Evolutionary conservation across 2,113 vertebrate genomes (phyloP), one percentile per base, ranked within the genome.

Genomic region (Aythya baeri): DNA sequence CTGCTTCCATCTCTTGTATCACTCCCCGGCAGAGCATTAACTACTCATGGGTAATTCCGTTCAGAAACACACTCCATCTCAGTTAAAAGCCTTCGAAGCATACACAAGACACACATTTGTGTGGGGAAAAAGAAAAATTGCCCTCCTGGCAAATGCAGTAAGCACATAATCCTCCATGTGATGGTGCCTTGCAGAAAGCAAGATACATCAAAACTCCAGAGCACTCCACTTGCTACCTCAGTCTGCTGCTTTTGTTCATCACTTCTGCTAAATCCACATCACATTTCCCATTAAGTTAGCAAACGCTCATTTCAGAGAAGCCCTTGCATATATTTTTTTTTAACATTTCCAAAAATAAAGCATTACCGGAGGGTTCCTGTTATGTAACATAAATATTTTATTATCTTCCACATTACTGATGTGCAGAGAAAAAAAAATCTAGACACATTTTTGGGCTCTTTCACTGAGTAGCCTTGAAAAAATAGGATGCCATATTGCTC

Each of bases 341-440:
- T 44, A 70, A 31, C 32, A 29, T 82, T 96, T 95, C 84, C 82
- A 96, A 93, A 96, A 96, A 92, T 95, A 95, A 96, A 91, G 59
- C 49, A 67, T 93, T 76, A 93, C 91, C 83, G 61, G 93, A 94
- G 91, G 92, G 88, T 86, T 94, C 54, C 77, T 21, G 50, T 96
- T 96, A 94, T 3, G 10, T 79, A 92, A 89, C 58, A 80, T 94
- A 96, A 97, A 96, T 95, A 96, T 94, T 94, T 93, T 87, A 96
- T 87, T 81, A 88, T 85, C 77, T 92, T 93, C 78, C 83, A 85
- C 67, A 43, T 95, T 92, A 85, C 67, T 91, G 74, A 90, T 52
- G 84, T 79, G 50, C 54, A 66, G 46, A 70, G 36, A 66, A 82
- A 79, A 73, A 43, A 62, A 82, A 80, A 75, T 21, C 25, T 79